A percentile compares a stretch with the other conserved stretches of the same genome.
Conservation (phyloP, 1,140 invertebrate species). For the Lepidurus arcticus region DNA sequence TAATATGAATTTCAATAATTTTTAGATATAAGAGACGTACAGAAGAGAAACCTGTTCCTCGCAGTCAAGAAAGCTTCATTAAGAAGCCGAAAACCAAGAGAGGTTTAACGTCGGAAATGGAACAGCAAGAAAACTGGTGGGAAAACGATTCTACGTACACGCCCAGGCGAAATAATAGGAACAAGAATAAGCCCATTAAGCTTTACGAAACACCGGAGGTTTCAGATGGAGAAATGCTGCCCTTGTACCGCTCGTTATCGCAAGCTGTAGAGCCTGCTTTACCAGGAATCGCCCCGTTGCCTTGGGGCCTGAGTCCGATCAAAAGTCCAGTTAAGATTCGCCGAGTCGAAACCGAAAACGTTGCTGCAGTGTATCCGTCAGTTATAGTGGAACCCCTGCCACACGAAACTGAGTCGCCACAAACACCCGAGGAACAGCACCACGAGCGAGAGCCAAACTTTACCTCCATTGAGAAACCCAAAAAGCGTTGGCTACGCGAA, state of each 20-base stretch:
- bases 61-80: constrained; percentile 42
- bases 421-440: background rate
- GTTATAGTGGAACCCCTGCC: background rate
- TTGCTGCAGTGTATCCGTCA: background rate
- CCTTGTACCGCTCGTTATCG: constrained; percentile 30
- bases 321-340: background rate
- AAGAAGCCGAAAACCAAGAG: constrained; percentile 40
- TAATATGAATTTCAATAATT: constrained; percentile 23
- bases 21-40: constrained; percentile 41
- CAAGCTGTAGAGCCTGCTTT: constrained; percentile 29
- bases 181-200: background rate
- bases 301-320: constrained; percentile 12
- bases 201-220: background rate
- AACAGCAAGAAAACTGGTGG: constrained; percentile 38
- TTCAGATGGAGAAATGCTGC: constrained; percentile 12
- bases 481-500: constrained; percentile 58
- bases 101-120: constrained; percentile 39
- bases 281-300: constrained; percentile 22
- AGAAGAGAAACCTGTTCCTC: constrained; percentile 49
- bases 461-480: constrained; percentile 38
- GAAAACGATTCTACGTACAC: background rate
- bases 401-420: background rate
- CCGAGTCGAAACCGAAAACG: background rate
- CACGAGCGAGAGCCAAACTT: background rate
- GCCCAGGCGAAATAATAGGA: background rate